Percentiles rank a stretch among this genome's conserved stretches.
These are phyloP conservation scores for Eupithecia vulgata DNA, from an alignment of 2,888 invertebrate genomes.

Conservation along the genomic window DNA sequence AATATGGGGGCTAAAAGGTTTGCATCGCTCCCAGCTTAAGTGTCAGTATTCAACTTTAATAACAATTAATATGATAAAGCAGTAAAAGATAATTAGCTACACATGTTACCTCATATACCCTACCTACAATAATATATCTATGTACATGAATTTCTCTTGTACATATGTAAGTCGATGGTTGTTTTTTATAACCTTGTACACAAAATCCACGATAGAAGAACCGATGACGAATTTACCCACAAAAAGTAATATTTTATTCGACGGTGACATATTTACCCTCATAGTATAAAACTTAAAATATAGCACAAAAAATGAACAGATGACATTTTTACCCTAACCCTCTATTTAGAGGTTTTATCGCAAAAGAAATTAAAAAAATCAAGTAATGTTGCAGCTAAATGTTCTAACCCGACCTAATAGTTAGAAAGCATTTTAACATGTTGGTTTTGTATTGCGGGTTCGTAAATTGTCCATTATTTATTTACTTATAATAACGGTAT, in stretches of 20 bases:
- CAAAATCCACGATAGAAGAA: no score
- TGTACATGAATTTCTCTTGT: not conserved
- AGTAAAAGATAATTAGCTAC: not conserved
- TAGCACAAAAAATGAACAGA: no score
- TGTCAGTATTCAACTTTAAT: not conserved
- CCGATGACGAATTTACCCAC: no score
- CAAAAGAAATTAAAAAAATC: not conserved
- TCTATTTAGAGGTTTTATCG: not conserved
- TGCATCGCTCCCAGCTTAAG: no score
- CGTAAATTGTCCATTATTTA: conserved; percentile 32
- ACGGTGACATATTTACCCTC: no score
- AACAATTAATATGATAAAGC: not conserved
- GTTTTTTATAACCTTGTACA: not conserved
- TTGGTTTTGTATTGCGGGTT: not conserved
- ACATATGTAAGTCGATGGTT: not conserved
- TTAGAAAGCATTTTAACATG: not conserved
- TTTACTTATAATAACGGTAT: conserved; percentile 34
- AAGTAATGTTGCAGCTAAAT: not conserved
- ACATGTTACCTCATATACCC: not conserved
- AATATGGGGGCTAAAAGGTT: no score
- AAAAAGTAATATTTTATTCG: no score
- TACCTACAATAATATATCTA: not conserved
- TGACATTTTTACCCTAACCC: no score
- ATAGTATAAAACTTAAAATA: no score
- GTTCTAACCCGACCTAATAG: not conserved